Percentiles rank a stretch among this genome's conserved stretches.
Conservation (phyloP, 2,797 vertebrate species). For the Gorsachius magnificus region DNA sequence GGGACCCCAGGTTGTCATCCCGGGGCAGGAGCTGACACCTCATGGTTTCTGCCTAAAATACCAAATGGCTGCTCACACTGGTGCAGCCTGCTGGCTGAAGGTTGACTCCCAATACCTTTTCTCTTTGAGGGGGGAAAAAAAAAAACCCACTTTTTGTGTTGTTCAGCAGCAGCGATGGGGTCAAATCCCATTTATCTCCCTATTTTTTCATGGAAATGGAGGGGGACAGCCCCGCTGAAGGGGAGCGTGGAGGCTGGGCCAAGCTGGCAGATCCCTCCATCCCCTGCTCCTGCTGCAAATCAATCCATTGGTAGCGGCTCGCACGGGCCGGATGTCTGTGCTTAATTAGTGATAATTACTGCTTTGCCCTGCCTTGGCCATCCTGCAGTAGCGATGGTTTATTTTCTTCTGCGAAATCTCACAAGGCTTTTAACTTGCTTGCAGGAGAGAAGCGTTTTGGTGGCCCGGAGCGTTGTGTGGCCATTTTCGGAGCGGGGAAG, state of each 20-base stretch:
- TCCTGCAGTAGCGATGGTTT: accelerated
- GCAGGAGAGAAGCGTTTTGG: background rate
- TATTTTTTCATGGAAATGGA: accelerated
- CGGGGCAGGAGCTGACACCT: background rate
- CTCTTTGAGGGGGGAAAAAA: accelerated
- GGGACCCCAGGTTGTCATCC: background rate
- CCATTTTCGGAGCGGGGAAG: accelerated
- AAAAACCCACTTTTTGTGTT: accelerated
- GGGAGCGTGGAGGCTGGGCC: background rate
- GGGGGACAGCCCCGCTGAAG: background rate
- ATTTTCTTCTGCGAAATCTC: background rate
- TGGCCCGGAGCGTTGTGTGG: accelerated
- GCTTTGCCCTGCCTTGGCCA: background rate
- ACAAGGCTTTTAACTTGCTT: background rate
- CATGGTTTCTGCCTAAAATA: background rate
- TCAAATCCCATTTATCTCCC: background rate
- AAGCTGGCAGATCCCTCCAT: background rate
- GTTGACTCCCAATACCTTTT: background rate
- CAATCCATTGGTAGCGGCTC: background rate
- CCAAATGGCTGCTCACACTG: accelerated
- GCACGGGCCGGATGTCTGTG: background rate
- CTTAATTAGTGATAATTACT: background rate
- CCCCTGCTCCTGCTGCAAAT: background rate
- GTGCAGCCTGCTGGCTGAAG: background rate
- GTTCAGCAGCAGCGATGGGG: background rate